Base-by-base conservation (phyloP, 2,888 invertebrate species). In the Meiosimyza decipiens region DNA sequence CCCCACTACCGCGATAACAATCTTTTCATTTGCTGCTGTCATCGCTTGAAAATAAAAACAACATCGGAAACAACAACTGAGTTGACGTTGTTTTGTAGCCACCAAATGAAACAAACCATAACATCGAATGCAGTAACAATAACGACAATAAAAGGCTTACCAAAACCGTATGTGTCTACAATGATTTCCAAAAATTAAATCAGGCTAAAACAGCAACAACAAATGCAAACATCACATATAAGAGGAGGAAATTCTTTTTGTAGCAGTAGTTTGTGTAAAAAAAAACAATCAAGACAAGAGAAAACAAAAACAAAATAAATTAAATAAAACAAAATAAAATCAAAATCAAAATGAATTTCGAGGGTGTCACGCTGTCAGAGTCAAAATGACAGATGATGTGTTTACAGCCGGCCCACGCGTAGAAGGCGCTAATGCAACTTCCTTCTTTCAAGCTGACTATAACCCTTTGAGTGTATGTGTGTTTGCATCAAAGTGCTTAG, bases 321-420 rank as follows among this genome's bases (percentile, higher is more conserved):
- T 15, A 60, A 60, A 60, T 40, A 60, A 62, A 62, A 62, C 40
- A 49, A 64, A 50, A 50, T 11, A 64, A 64, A 64, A 15, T 50
- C 63, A 64, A 64, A 64, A 49, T 64, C 49, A 49, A n/a, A n/a
- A n/a, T 50, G 63, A 64, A 50, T 64, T 64, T 50, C 63, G 50
- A 49, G 63, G 63, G 63, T 50, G 63, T 49, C 63, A n/a, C 18
- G 50, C 63, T 64, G 63, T 64, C 63, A 64, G 50, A 64, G 63
- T 64, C 63, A 52, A 15, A 52, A 28, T 52, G 65, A 65, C 52
- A 33, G 33, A 65, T 52, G 51, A 65, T 15, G 15, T 22, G 65
- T 62, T 62, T 40, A 28, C 13, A 52, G 65, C 33, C 33, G 51
- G 52, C 28, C 13, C 65, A 13, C 47, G 47, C 6, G 57, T 63